Conservation (phyloP, 1,140 invertebrate genomes). For the Radopholus similis region DNA sequence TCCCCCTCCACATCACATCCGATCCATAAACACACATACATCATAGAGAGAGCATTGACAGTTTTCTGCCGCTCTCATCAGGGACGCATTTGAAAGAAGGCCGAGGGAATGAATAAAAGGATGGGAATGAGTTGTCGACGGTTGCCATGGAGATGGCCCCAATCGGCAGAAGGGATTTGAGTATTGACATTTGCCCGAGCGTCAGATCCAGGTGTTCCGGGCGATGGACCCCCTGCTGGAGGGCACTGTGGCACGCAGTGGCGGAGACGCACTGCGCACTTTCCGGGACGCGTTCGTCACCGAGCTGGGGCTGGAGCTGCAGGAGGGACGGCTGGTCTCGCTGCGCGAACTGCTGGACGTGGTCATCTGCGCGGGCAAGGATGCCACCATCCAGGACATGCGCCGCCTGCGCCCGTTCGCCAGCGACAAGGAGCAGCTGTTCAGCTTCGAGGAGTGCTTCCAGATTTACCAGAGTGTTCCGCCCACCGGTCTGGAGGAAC, state of each 20-base stretch:
- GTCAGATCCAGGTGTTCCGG: no score
- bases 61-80: no score
- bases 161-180: no score
- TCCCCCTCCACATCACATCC: no score
- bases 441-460: conserved; percentile 22
- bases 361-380: conserved; percentile 42
- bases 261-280: conserved; percentile 6
- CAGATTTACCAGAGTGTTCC: conserved; percentile 28
- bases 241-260: neutral
- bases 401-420: conserved; percentile 1
- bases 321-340: conserved; percentile 18
- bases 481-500: conserved; percentile 18
- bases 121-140: no score
- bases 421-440: conserved; percentile 32
- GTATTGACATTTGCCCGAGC: neutral
- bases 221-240: conserved; percentile 1
- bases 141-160: no score
- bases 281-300: conserved; percentile 40
- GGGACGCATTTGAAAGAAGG: no score
- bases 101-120: no score
- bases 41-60: no score
- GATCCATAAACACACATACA: no score
- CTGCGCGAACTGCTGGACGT: conserved; percentile 40
- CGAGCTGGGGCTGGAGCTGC: conserved; percentile 24
- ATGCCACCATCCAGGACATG: conserved; percentile 16